Evolutionary conservation across 2,797 vertebrate species (phyloP).

Genomic region (Jordanella pulchra): DNA sequence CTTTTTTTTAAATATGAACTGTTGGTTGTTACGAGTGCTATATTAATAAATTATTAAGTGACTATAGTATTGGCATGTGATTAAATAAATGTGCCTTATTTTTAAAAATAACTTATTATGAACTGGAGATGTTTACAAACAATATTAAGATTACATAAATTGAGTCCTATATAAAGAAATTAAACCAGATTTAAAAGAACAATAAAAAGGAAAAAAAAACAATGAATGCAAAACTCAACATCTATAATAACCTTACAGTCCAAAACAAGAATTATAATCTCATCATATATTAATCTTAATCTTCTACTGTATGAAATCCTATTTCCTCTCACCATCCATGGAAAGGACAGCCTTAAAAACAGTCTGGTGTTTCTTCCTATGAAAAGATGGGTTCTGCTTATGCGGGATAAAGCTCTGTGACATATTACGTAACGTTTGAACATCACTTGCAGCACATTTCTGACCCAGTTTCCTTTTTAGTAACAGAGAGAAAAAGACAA

Average conservation of each 20-base stretch:
- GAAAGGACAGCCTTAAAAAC: conserved; percentile 20
- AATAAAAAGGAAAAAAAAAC: no score
- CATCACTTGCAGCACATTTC: conserved; percentile 68
- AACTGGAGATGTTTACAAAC: no score
- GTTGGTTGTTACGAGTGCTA: no score
- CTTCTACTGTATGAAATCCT: not conserved
- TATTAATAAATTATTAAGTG: no score
- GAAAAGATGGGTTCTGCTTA: conserved; percentile 53
- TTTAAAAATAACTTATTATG: no score
- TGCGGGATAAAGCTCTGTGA: conserved; percentile 55
- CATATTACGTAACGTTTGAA: conserved; percentile 71
- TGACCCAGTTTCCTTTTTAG: conserved; percentile 64
- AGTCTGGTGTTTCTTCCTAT: conserved; percentile 19
- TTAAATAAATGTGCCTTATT: no score
- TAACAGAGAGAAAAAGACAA: conserved; percentile 3
- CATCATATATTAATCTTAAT: not conserved
- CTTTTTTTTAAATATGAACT: no score
- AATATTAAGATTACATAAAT: no score
- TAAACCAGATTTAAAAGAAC: no score
- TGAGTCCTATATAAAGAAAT: no score
- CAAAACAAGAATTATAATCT: not conserved
- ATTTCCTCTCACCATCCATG: not conserved
- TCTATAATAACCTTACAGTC: not conserved
- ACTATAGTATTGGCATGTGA: no score
- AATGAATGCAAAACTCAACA: no score